A percentile compares a stretch with the other conserved stretches of the same genome.
phyloP scores from a whole-genome alignment of 2,113 vertebrate species.

The Catharus bicknelli region DNA sequence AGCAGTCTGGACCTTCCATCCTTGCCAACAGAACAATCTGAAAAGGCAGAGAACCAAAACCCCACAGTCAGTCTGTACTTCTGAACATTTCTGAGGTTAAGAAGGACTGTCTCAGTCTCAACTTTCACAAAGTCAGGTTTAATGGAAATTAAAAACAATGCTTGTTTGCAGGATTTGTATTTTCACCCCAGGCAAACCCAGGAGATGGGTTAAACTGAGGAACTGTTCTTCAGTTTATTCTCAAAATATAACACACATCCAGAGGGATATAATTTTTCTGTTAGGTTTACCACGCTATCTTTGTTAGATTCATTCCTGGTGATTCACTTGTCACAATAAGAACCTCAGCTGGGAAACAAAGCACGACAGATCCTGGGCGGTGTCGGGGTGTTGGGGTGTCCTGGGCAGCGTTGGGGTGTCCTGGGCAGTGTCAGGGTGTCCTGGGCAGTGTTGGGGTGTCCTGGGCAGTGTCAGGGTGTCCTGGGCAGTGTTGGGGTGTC shows the following conservation, averaged over 20 bases:
- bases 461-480: no score
- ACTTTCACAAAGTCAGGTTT: neutral
- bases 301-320: neutral
- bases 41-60: neutral
- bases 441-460: no score
- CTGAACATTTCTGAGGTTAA: neutral
- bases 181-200: neutral
- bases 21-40: neutral
- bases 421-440: no score
- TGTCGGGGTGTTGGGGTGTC: no score
- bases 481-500: no score
- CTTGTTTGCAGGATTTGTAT: neutral
- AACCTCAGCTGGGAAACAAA: neutral
- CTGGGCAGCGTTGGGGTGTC: no score
- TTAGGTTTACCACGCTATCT: neutral
- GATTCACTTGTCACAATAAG: slow-evolving; percentile 36
- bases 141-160: neutral
- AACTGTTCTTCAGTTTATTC: slow-evolving; percentile 11
- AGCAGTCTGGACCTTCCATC: neutral
- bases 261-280: neutral
- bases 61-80: neutral
- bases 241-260: neutral
- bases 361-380: accelerated
- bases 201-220: neutral
- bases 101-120: neutral